phyloP scores from a whole-genome alignment of 2,888 invertebrate genomes.

The Patella ulyssiponensis region DNA sequence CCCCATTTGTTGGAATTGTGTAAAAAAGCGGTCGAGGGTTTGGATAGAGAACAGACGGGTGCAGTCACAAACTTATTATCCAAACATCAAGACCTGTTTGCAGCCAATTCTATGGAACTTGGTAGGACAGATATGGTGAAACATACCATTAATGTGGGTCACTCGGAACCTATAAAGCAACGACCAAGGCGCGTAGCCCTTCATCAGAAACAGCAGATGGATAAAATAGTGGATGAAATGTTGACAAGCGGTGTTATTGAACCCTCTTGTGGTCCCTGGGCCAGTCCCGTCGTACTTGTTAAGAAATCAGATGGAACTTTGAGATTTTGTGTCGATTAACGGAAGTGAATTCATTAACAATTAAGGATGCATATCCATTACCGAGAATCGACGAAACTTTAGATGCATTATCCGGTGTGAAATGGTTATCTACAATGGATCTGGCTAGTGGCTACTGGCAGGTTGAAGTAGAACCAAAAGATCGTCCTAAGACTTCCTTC shows the following conservation, averaged over 20 bases:
- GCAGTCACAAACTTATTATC: neutral
- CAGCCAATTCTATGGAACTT: neutral
- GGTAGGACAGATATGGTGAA: neutral
- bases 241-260: slow-evolving; percentile 1
- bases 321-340: neutral
- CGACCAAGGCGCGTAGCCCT: neutral
- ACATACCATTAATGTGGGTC: neutral
- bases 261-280: neutral
- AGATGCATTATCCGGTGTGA: neutral
- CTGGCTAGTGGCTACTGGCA: slow-evolving; percentile 1
- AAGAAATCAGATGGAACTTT: slow-evolving; percentile 5
- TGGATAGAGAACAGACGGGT: neutral
- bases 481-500: neutral
- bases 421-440: slow-evolving; percentile 8
- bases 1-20: neutral
- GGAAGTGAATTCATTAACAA: neutral
- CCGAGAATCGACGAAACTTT: neutral
- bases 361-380: slow-evolving; percentile 3
- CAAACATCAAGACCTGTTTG: neutral
- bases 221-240: slow-evolving; percentile 8
- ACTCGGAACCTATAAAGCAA: neutral
- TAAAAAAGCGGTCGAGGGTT: neutral
- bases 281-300: slow-evolving; percentile 1
- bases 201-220: neutral
- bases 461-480: neutral